Conservation (phyloP, 2,113 vertebrate genomes). For the Phrynosoma blainvillii region DNA sequence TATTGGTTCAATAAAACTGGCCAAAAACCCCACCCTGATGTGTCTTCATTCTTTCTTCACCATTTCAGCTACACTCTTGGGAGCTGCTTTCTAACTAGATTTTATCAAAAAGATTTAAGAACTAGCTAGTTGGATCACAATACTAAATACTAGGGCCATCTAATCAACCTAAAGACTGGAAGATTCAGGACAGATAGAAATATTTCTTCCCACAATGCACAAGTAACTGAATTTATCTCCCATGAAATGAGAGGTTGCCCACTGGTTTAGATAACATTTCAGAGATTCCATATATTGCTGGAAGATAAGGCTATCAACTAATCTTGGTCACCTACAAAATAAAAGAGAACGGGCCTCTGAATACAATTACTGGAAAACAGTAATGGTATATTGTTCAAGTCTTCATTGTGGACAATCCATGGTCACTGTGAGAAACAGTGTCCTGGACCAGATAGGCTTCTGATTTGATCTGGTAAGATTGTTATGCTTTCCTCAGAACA, state of each 20-base stretch:
- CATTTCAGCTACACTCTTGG: background rate
- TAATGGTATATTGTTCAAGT: background rate
- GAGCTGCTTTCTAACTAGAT: background rate
- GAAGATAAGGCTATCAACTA: background rate
- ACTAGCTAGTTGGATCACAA: background rate
- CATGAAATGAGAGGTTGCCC: background rate
- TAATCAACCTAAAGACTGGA: too few relatives aligned
- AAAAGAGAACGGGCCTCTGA: background rate
- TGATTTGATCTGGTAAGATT: background rate
- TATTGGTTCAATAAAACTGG: constrained; percentile 87
- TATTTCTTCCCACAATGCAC: background rate
- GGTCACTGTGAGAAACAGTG: background rate
- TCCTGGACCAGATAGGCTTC: background rate
- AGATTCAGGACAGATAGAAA: background rate
- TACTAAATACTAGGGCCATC: background rate
- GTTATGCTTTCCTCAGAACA: background rate
- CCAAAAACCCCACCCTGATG: constrained; percentile 45
- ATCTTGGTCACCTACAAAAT: background rate
- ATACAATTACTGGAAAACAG: background rate
- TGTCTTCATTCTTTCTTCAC: constrained; percentile 23
- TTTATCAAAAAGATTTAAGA: background rate
- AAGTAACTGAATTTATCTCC: background rate
- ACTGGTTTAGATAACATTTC: background rate
- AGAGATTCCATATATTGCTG: background rate
- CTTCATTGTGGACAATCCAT: background rate